A percentile compares a stretch with the other conserved stretches of the same genome.
Evolutionary conservation across 2,888 invertebrate genomes (phyloP).

Genomic region (Cenopis cana): DNA sequence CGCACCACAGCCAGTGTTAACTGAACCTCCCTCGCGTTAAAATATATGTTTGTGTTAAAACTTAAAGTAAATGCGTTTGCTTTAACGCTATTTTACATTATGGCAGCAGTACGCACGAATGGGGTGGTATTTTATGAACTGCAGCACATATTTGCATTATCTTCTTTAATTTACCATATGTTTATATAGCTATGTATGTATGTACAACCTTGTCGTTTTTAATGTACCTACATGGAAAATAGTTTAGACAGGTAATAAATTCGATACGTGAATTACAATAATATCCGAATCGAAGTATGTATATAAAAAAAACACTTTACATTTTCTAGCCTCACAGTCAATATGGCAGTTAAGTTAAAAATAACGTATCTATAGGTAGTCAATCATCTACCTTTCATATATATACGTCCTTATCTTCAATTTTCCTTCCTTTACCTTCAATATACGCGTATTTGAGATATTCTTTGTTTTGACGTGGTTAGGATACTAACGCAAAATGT

Average conservation of each 20-base stretch:
- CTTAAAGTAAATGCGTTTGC: slow-evolving; percentile 33
- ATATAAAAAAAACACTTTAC: no score
- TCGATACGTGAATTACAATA: no score
- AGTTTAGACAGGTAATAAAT: no score
- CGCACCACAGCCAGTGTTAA: slow-evolving; percentile 31
- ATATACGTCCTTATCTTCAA: no score
- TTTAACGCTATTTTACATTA: slow-evolving; percentile 4
- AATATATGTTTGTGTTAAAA: slow-evolving; percentile 30
- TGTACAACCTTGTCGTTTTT: no score
- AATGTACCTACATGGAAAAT: no score
- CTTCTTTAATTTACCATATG: background rate
- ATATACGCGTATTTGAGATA: background rate
- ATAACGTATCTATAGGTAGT: background rate
- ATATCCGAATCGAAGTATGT: no score
- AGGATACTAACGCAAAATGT: slow-evolving; percentile 3
- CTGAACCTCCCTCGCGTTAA: slow-evolving; percentile 51
- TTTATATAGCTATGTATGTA: no score
- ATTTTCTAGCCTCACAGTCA: no score
- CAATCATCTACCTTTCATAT: background rate
- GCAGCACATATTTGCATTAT: background rate
- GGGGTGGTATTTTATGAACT: background rate
- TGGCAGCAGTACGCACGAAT: slow-evolving; percentile 9
- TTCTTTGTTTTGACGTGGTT: background rate
- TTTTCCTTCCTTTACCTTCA: no score
- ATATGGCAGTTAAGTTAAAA: no score